Evolutionary conservation across 1,140 invertebrate genomes (phyloP).

Genomic region (Diachasma alloeum): DNA sequence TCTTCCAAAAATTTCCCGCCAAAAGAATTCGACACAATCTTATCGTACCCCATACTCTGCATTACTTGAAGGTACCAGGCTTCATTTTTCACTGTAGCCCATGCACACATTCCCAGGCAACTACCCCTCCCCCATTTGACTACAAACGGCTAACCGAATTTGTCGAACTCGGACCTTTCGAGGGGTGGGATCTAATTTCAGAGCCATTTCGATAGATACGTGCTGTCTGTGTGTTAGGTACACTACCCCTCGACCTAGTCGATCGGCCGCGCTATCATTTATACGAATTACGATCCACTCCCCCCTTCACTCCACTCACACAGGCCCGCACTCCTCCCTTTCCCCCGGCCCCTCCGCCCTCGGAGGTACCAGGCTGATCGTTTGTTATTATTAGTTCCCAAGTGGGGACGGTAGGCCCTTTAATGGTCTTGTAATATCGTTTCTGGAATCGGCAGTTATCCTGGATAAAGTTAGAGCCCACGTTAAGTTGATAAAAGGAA

Average conservation of each 20-base stretch:
- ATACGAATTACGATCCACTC: constrained; percentile 37
- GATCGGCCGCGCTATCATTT: constrained; percentile 38
- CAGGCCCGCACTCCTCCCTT: neutral
- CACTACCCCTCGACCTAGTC: constrained; percentile 10
- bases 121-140: neutral
- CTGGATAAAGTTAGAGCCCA: neutral
- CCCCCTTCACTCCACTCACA: neutral
- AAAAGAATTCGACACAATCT: neutral
- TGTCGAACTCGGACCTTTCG: constrained; percentile 36
- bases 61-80: constrained; percentile 5
- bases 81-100: constrained; percentile 35
- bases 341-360: neutral
- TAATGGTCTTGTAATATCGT: constrained; percentile 36
- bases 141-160: constrained; percentile 36
- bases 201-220: constrained; percentile 35
- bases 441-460: neutral
- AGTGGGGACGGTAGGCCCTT: constrained; percentile 13
- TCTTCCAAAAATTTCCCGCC: no score
- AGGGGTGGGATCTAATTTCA: constrained; percentile 39
- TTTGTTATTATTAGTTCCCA: constrained; percentile 41
- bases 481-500: neutral
- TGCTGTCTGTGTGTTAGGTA: constrained; percentile 3
- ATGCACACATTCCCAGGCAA: neutral
- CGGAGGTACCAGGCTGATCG: constrained; percentile 23
- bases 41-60: neutral